These are phyloP conservation scores for Herpetotheres cachinnans DNA, from an alignment of 2,113 vertebrate genomes.

Conservation along the genomic window DNA sequence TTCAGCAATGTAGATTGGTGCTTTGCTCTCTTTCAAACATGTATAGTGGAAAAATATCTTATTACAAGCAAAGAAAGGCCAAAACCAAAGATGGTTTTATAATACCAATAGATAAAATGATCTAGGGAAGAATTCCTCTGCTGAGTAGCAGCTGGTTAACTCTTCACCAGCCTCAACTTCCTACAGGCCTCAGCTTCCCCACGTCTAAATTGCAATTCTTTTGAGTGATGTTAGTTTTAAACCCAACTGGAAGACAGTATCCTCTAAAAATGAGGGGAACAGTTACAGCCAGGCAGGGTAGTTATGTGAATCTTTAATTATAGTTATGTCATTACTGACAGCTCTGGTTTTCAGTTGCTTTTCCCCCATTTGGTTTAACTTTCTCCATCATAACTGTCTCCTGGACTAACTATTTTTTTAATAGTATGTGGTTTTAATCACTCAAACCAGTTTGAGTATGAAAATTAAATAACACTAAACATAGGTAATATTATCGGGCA, in stretches of 20 bases:
- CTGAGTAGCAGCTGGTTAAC: background rate
- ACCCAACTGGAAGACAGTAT: background rate
- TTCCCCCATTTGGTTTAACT: background rate
- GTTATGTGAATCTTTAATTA: background rate
- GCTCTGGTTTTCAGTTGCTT: background rate
- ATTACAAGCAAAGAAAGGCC: background rate
- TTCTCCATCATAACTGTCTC: background rate
- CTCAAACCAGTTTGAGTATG: background rate
- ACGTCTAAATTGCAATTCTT: accelerated
- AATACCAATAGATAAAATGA: background rate
- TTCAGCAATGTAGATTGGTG: background rate
- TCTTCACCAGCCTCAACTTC: background rate
- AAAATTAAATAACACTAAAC: background rate
- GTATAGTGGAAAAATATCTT: background rate
- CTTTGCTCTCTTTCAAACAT: background rate
- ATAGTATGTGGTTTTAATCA: background rate
- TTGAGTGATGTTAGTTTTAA: background rate
- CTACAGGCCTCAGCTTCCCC: background rate
- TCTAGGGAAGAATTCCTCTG: background rate
- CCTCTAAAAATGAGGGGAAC: background rate
- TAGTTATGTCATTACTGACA: background rate
- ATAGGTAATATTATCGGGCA: background rate
- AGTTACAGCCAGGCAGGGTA: background rate
- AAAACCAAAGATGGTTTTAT: background rate
- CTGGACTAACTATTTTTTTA: background rate